phyloP scores from a whole-genome alignment of 2,797 vertebrate species.

The Amazonetta brasiliensis region DNA sequence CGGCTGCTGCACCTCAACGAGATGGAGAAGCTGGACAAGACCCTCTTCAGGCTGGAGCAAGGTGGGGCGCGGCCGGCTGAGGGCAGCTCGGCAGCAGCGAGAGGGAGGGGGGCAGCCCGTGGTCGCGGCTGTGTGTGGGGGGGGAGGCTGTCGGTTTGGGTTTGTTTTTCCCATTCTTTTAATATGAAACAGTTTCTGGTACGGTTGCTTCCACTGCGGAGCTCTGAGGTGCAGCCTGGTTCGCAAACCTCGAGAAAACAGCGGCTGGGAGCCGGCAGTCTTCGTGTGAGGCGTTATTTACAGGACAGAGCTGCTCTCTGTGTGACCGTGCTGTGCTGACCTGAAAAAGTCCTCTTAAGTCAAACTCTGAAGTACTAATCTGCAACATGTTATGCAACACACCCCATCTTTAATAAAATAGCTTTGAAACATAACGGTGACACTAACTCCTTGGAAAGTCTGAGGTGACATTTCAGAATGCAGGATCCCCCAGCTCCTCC shows the following conservation, averaged over 20 bases:
- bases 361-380: neutral
- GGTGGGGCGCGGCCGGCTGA: conserved; percentile 75
- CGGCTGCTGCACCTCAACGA: conserved; percentile 88
- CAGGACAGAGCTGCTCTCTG: neutral
- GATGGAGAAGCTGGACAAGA: conserved; percentile 91
- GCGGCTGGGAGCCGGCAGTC: neutral
- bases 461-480: neutral
- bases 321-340: neutral
- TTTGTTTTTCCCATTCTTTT: neutral
- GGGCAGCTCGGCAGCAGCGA: neutral
- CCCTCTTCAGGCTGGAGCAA: conserved; percentile 94
- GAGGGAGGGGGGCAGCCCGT: neutral
- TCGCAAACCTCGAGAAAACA: neutral
- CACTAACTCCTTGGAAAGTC: neutral
- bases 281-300: neutral
- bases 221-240: fast-evolving
- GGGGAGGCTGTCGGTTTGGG: neutral
- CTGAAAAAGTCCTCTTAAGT: neutral
- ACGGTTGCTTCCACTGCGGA: neutral
- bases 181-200: fast-evolving
- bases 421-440: neutral
- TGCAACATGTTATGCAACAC: neutral
- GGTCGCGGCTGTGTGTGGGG: too few relatives aligned
- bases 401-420: neutral
- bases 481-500: neutral